Evolutionary conservation across 2,113 vertebrate species (phyloP), one percentile per base, ranked within the genome.

Genomic region (Bufo gargarizans): DNA sequence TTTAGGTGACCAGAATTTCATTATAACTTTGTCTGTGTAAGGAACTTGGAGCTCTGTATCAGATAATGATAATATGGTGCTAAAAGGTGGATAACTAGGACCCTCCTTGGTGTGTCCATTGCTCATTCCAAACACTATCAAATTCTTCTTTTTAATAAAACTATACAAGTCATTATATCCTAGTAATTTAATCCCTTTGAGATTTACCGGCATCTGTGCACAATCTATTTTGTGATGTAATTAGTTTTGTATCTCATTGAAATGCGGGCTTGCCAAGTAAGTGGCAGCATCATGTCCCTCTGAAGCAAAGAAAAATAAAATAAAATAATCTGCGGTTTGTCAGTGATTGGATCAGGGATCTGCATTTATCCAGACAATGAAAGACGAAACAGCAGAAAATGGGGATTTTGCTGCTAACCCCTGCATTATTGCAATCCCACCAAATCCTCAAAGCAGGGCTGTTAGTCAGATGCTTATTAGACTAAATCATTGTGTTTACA

Each of bases 371-470:
- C 59, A 49, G 47, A 78, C 85, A 79, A 67, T 33, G 59, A 33
- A 19, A 55, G 22, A 67, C 43, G 50, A n/a, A 49, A 22, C 58
- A 10, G 59, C 58, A 13, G 76, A 79, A 86, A 78, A 79, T 55
- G 85, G 76, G 85, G 85, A 95, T 91, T 93, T 92, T 90, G 90
- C 88, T 89, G 91, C 91, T 92, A 94, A 93, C 91, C 91, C 56
- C 91, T 90, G 92, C 91, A 91, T 94, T 94, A 92, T 78, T 90
- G 90, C 93, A 95, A 95, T 94, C 92, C 91, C 85, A 88, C 93
- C 92, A 95, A 94, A 93, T 93, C 93, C 93, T 92, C 91, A 92
- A 92, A 94, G 93, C 91, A 93, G 92, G 92, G 85, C 91, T 93
- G 91, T 90, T 90, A 90, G 91, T 92, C 92, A 92, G 90, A 91